Evolutionary conservation across 1,140 invertebrate genomes (phyloP).

Genomic region (Drosophila tani): DNA sequence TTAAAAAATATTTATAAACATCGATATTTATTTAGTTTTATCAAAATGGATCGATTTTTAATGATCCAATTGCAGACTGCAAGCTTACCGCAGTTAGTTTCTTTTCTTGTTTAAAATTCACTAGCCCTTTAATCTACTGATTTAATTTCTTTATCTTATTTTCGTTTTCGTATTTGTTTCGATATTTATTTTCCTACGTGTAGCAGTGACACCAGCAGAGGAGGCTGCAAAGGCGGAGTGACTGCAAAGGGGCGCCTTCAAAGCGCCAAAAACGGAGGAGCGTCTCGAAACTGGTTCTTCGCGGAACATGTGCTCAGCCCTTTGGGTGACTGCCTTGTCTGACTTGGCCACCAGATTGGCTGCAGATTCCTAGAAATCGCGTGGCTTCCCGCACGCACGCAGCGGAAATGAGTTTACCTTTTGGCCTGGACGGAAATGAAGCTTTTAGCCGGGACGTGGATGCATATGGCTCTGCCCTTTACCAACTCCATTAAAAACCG

Average conservation of each 20-base stretch:
- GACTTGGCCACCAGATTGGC: background rate
- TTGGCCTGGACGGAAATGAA: slow-evolving; percentile 39
- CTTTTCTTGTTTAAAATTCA: no score
- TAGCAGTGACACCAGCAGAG: background rate
- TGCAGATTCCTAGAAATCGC: slow-evolving; percentile 12
- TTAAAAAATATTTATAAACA: no score
- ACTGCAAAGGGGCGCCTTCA: slow-evolving; percentile 1
- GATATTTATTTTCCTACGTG: background rate
- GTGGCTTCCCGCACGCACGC: slow-evolving; percentile 4
- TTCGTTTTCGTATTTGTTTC: background rate
- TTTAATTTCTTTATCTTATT: background rate
- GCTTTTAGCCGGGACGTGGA: slow-evolving; percentile 24
- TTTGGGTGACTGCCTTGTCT: background rate
- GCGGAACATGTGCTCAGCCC: slow-evolving; percentile 1
- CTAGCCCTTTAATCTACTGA: background rate
- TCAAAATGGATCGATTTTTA: no score
- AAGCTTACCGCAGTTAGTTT: no score
- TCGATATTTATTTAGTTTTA: no score
- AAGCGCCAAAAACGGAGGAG: background rate
- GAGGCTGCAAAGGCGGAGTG: background rate
- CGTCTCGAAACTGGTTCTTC: background rate
- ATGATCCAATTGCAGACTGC: no score
- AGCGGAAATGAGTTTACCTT: slow-evolving; percentile 41
- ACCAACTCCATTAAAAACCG: background rate
- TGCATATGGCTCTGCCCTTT: slow-evolving; percentile 6